A percentile compares a stretch with the other conserved stretches of the same genome.
Conservation (phyloP, 2,113 vertebrate genomes). For the Anguilla japonica region DNA sequence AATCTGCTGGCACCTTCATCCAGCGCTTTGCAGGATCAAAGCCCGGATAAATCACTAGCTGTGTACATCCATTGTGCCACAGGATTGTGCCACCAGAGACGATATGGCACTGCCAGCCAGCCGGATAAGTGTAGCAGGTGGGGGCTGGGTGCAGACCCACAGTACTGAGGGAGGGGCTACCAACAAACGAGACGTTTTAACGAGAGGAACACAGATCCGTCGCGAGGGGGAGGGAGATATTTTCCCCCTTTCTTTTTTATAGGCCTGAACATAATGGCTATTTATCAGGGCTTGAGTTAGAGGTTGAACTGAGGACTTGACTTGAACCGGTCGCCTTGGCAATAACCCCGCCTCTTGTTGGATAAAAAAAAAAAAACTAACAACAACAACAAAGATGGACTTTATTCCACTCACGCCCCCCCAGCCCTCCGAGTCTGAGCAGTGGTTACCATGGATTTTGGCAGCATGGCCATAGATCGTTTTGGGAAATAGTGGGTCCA, state of each 20-base stretch:
- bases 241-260: neutral
- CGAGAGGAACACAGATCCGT: neutral
- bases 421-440: neutral
- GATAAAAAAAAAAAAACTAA: neutral
- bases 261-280: neutral
- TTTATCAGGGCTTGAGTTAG: neutral
- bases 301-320: constrained; percentile 5
- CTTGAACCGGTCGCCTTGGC: constrained; percentile 10
- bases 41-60: neutral
- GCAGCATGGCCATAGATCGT: neutral
- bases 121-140: neutral
- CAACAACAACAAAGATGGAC: constrained; percentile 11
- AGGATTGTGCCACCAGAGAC: neutral
- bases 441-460: constrained; percentile 8
- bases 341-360: neutral
- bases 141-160: neutral
- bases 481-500: neutral
- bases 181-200: neutral
- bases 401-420: neutral
- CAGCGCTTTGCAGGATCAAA: neutral
- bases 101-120: neutral
- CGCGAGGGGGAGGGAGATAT: neutral
- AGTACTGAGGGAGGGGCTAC: neutral
- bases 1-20: neutral
- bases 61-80: neutral